Percentiles rank a stretch among this genome's conserved stretches.
These are phyloP conservation scores for Nothobranchius kuhntae DNA, from an alignment of 2,113 vertebrate species.

Conservation along the genomic window DNA sequence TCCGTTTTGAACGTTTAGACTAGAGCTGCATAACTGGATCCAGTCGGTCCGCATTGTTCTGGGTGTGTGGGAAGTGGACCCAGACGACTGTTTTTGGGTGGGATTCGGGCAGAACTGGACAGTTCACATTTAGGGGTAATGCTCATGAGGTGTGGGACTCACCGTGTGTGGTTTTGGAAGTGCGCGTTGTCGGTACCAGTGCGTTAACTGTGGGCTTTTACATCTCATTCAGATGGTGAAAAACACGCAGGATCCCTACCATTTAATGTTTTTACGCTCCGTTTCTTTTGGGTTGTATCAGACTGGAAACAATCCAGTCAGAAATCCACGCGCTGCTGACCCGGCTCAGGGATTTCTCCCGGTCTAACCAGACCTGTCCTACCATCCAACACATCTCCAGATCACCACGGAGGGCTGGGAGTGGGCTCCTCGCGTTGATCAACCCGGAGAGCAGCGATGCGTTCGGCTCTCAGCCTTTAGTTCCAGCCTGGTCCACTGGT, in stretches of 20 bases:
- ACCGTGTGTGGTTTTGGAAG: too few relatives aligned
- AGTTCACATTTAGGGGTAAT: too few relatives aligned
- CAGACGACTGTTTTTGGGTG: not conserved
- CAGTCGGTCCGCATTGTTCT: not conserved
- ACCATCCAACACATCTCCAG: not conserved
- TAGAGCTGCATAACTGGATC: too few relatives aligned
- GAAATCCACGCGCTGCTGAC: not conserved
- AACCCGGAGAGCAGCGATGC: not conserved
- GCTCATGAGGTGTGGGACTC: too few relatives aligned
- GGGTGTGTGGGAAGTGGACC: not conserved
- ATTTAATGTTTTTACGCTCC: too few relatives aligned
- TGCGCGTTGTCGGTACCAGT: too few relatives aligned
- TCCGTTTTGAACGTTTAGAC: not conserved
- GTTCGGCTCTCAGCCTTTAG: slow-evolving; percentile 32
- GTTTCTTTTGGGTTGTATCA: not conserved
- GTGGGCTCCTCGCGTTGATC: not conserved
- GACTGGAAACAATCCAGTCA: not conserved
- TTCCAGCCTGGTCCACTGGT: slow-evolving; percentile 14
- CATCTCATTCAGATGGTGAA: not conserved
- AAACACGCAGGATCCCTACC: not conserved
- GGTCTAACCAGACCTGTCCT: not conserved
- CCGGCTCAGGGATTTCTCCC: not conserved
- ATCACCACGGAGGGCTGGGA: too few relatives aligned
- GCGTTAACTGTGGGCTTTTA: not conserved
- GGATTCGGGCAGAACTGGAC: too few relatives aligned